Base-by-base conservation (phyloP, 2,113 vertebrate species). In the Dendropsophus ebraccatus region DNA sequence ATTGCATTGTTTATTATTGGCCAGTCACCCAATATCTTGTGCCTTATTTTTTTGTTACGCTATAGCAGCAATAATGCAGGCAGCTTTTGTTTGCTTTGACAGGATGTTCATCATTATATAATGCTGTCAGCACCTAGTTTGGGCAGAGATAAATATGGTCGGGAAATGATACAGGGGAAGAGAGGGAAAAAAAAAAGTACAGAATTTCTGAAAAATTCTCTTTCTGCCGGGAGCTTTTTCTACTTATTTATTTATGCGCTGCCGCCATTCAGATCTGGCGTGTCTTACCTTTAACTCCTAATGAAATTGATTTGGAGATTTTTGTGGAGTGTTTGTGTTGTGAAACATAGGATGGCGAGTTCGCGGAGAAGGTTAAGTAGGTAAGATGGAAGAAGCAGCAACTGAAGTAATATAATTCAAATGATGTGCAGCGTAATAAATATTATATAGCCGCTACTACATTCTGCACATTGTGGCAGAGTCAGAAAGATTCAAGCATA, bases 71-170 rank as follows among this genome's bases (percentile, higher is more conserved):
- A 81, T 86, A 81, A 81, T 86, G 67, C 77, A 86, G 67, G 67
- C 52, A 72, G 67, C 69, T 86, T 86, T 81, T 86, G 85, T 86
- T 74, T 74, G 77, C 52, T 74, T 81, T 86, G 85, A 86, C 85
- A 86, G 85, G 85, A 62, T 86, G 85, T 86, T 86, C 78, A 86
- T 86, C 85, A 86, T 86, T 86, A 86, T 86, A 80, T 81, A 86
- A 79, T 86, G 65, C 76, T 86, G 84, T 73, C 85, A 86, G 77
- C 65, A 81, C 67, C 85, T 86, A 81, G 78, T 81, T 86, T 73
- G 25, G 73, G 69, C 52, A 81, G 56, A 86, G 85, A 86, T 81
- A 74, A 86, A 86, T 86, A 86, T 86, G 77, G 69, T 37, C 28
- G 32, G 67, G 77, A 72, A 74, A 73, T 45, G 9, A 86, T 81